phyloP scores from a whole-genome alignment of 2,888 invertebrate species.

The Endotricha flammealis region DNA sequence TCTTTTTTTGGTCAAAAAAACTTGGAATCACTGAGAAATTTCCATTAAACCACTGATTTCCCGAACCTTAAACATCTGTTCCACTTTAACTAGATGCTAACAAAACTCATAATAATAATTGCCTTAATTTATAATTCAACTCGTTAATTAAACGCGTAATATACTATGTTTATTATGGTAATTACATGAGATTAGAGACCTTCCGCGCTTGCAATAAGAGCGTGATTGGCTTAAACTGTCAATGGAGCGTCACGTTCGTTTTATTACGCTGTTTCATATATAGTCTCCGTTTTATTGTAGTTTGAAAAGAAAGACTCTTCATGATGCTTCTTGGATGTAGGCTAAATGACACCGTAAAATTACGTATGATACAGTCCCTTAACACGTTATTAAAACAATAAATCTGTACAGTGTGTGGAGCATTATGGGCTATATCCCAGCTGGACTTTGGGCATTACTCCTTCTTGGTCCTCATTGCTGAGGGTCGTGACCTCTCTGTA shows the following conservation, averaged over 20 bases:
- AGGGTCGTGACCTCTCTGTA: no score
- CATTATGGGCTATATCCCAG: no score
- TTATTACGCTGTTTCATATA: slow-evolving; percentile 15
- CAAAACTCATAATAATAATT: slow-evolving; percentile 21
- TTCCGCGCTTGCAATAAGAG: slow-evolving; percentile 18
- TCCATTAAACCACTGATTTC: no score
- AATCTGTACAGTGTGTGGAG: no score
- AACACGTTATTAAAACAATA: no score
- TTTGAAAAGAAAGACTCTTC: background rate
- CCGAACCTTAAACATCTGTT: slow-evolving; percentile 13
- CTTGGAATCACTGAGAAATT: no score
- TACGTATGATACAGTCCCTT: no score
- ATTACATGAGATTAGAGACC: slow-evolving; percentile 21
- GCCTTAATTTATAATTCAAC: slow-evolving; percentile 20
- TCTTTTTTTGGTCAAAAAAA: no score
- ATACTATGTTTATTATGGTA: slow-evolving; percentile 20
- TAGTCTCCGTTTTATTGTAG: slow-evolving; percentile 6
- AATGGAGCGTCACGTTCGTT: slow-evolving; percentile 20
- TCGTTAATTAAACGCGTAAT: slow-evolving; percentile 23
- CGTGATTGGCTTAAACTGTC: slow-evolving; percentile 21
- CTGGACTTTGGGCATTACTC: no score
- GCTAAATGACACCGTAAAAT: no score
- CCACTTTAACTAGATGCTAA: slow-evolving; percentile 14
- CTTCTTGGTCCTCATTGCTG: no score
- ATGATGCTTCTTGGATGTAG: no score